phyloP scores from a whole-genome alignment of 2,888 invertebrate genomes.

The Stenoptilia bipunctidactyla region DNA sequence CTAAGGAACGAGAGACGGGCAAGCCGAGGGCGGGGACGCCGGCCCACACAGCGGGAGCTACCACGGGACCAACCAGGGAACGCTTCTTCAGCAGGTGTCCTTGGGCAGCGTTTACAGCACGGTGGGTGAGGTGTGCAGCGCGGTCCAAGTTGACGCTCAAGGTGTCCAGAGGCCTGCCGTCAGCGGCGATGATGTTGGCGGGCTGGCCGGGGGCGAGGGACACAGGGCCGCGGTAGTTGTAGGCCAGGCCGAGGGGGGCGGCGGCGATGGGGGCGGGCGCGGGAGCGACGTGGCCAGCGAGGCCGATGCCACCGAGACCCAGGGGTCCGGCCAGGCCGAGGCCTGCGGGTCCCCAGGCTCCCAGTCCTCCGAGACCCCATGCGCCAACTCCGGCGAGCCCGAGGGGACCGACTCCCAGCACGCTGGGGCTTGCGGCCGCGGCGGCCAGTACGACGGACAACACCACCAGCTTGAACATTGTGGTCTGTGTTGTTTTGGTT shows the following conservation, averaged over 20 bases:
- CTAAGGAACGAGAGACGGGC: slow-evolving; percentile 12
- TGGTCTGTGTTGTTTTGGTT: slow-evolving; percentile 51
- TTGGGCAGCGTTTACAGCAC: slow-evolving; percentile 35
- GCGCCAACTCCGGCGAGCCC: slow-evolving; percentile 23
- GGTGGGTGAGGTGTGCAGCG: slow-evolving; percentile 48
- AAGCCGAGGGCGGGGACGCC: slow-evolving; percentile 9
- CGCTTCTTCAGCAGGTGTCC: slow-evolving; percentile 44
- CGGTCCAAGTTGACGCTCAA: slow-evolving; percentile 59
- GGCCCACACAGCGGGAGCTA: slow-evolving; percentile 19
- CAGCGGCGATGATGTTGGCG: slow-evolving; percentile 51
- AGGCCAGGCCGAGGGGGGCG: slow-evolving; percentile 20
- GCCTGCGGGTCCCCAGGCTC: not conserved
- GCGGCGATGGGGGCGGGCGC: slow-evolving; percentile 29
- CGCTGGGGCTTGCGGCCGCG: slow-evolving; percentile 63
- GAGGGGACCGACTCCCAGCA: slow-evolving; percentile 18
- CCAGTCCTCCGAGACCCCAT: not conserved
- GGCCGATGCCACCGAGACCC: slow-evolving; percentile 21
- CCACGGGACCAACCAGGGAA: slow-evolving; percentile 30
- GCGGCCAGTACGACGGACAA: slow-evolving; percentile 73
- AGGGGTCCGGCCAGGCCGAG: slow-evolving; percentile 16
- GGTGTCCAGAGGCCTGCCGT: slow-evolving; percentile 60
- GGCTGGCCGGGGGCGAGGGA: slow-evolving; percentile 57
- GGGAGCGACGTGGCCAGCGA: slow-evolving; percentile 17
- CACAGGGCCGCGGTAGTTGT: slow-evolving; percentile 56
- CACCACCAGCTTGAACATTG: slow-evolving; percentile 70